Evolutionary conservation across 2,888 invertebrate genomes (phyloP).

Genomic region (Aelia acuminata): DNA sequence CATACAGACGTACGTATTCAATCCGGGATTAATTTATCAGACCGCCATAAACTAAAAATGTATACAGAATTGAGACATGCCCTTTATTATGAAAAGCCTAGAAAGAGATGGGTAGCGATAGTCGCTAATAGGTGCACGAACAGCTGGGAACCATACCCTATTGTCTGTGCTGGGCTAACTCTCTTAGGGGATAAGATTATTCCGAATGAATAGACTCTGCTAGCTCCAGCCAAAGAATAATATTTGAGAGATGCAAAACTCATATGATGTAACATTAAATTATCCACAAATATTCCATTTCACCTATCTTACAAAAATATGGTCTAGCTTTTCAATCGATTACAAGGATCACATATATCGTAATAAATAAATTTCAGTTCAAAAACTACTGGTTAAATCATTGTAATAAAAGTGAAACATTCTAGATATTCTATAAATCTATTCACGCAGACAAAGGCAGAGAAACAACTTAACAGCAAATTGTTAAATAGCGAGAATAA

Average conservation of each 20-base stretch:
- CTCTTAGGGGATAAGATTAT: neutral
- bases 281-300: too few species aligned
- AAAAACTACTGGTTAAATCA: too few species aligned
- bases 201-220: neutral
- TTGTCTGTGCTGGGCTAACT: neutral
- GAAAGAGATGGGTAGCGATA: neutral
- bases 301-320: too few species aligned
- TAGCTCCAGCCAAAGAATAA: too few species aligned
- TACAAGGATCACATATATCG: too few species aligned
- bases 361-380: too few species aligned
- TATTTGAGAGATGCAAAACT: too few species aligned
- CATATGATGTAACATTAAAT: too few species aligned
- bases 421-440: too few species aligned
- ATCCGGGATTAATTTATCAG: neutral
- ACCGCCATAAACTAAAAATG: neutral
- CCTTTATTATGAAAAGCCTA: too few species aligned
- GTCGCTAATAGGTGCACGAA: neutral
- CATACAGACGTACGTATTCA: neutral
- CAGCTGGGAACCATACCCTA: slow-evolving; percentile 22
- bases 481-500: neutral
- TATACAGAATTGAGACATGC: neutral
- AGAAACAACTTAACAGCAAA: neutral
- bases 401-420: too few species aligned
- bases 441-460: neutral
- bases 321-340: too few species aligned